Conservation (phyloP, 2,888 invertebrate species). For the Salticus scenicus region DNA sequence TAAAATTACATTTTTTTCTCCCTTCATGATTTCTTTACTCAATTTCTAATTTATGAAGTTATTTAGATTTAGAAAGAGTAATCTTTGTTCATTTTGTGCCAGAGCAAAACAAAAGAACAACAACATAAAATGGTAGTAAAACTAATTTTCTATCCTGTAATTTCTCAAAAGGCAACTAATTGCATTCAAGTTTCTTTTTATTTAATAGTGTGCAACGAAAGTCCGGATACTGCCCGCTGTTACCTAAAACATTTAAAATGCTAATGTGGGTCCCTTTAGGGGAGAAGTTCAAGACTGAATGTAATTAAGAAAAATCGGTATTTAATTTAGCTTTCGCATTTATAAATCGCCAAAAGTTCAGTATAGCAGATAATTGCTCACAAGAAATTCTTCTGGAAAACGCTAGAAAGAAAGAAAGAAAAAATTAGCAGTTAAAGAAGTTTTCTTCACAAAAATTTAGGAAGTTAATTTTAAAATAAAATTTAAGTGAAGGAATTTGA, state of each 20-base stretch:
- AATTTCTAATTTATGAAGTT: no score
- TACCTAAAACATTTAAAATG: not conserved
- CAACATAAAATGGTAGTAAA: no score
- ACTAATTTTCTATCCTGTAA: not conserved
- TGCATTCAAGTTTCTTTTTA: not conserved
- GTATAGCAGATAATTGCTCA: not conserved
- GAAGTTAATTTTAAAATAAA: no score
- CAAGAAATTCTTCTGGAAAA: not conserved
- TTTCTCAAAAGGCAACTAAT: conserved; percentile 4
- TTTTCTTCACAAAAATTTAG: no score
- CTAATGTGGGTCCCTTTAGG: not conserved
- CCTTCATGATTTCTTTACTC: no score
- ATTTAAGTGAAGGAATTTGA: no score
- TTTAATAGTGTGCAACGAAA: not conserved
- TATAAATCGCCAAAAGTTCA: not conserved
- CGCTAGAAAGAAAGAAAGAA: no score
- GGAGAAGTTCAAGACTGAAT: not conserved
- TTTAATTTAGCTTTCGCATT: not conserved
- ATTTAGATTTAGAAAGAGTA: no score
- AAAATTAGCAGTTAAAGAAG: no score
- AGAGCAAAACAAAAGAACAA: no score
- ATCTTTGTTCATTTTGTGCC: no score
- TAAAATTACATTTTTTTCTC: no score
- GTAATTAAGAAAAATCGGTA: conserved; percentile 6
- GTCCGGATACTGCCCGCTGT: not conserved